Evolutionary conservation across 2,113 vertebrate genomes (phyloP), one percentile per base, ranked within the genome.

Genomic region (Tychaedon coryphoeus): DNA sequence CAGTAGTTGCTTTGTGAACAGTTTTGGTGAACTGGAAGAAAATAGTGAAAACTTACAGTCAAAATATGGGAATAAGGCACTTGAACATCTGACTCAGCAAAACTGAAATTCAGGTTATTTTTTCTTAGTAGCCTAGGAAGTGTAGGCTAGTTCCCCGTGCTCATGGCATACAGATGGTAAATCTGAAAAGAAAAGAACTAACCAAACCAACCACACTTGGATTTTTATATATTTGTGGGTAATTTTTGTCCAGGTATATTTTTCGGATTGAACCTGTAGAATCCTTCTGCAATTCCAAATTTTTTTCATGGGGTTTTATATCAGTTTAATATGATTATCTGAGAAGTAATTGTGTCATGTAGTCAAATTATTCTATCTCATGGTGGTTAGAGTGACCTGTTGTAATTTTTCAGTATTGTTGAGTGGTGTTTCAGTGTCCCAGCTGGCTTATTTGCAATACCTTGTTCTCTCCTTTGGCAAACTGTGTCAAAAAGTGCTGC

Each of bases 211-310:
- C 33, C 14, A 43, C n/a, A 25, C 10, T 40, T 48, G 11, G 62
- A 56, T 3, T 38, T 86, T 36, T 40, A 85, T 0, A 0, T 47
- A 14, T 48, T 42, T 67, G 31, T 33, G 2, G 22, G n/a, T 19
- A 70, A 69, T 18, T 50, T 61, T 40, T 38, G 7, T 69, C 40
- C 24, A 9, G 14, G 14, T 58, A 42, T 15, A 12, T 72, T 51
- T 88, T 79, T 28, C 40, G 45, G 10, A 53, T 33, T 43, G 36
- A 70, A 45, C 69, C 25, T 62, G 4, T 69, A 61, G 7, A 83
- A 36, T 62, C 12, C 36, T 45, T 7, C 34, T 70, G 8, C 36
- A 57, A 28, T 40, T 71, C 19, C 34, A 57, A 3, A 31, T 12
- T 36, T 58, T 76, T 45, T 91, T 31, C 0, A 2, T 56, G 38